Conservation (phyloP, 2,113 vertebrate species). For the Toxotes chatareus region DNA sequence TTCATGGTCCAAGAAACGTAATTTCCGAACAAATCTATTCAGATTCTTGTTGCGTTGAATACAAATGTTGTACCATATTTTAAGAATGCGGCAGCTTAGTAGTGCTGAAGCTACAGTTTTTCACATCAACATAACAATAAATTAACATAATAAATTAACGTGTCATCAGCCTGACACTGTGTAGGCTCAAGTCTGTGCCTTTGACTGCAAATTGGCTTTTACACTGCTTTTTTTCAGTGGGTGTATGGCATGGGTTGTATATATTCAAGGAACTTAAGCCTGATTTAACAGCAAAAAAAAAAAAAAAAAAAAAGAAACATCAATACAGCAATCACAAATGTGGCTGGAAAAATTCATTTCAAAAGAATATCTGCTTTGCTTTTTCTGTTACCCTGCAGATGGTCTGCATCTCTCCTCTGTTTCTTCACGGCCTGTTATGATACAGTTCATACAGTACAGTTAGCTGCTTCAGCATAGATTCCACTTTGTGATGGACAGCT, state of each 20-base stretch:
- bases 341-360: neutral
- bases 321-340: neutral
- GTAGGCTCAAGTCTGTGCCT: neutral
- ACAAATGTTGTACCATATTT: neutral
- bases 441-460: neutral
- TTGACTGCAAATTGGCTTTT: neutral
- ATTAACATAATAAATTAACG: neutral
- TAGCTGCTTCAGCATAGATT: neutral
- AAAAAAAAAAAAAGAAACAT: neutral
- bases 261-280: neutral
- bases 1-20: constrained; percentile 14
- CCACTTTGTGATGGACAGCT: neutral
- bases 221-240: neutral
- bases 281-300: neutral
- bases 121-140: neutral
- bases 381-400: neutral
- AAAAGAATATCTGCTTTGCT: neutral
- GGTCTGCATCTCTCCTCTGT: constrained; percentile 8
- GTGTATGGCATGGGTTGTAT: neutral
- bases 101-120: neutral
- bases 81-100: neutral
- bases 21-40: constrained; percentile 17
- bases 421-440: neutral
- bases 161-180: neutral
- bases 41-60: constrained; percentile 2